Evolutionary conservation across 2,888 invertebrate species (phyloP), one percentile per base, ranked within the genome.

Genomic region (Hemithea aestivaria): DNA sequence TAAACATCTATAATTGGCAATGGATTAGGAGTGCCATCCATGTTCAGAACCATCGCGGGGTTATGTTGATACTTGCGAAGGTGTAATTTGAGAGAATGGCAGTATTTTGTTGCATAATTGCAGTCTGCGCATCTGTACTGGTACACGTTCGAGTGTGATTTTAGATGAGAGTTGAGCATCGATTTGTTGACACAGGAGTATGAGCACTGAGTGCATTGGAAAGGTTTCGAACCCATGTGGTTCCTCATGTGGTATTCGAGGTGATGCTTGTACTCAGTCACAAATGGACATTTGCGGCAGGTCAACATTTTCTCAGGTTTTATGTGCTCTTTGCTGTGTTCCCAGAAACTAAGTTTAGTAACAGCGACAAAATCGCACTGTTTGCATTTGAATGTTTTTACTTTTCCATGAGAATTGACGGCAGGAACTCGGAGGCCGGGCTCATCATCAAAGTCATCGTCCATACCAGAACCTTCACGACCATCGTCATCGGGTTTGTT

Each of bases 221-320:
- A 98, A 1, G 99, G 99, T 70, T 99, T 99, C 0, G 94, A 93
- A 23, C 97, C 97, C 59, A 93, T 90, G 77, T 99, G 99, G 72
- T 98, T 98, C 26, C 96, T 90, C 71, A 98, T 90, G 73, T 98
- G 99, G 65, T 99, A 99, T 71, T 99, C 98, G 42, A 99, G 83
- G 59, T 99, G 99, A 71, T 99, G 99, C 66, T 99, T 99, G 87
- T 97, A 96, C 72, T 99, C 98, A 0, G 99, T 99, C 2, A 98
- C 97, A 66, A 99, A 99, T 0, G 96, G 95, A 67, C 99, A 99
- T 62, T 94, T 92, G 2, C 94, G 93, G 65, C 99, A 99, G 44
- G 92, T 92, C 16, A 99, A 87, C 56, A 96, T 90, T 69, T 98
- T 98, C 57, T 99, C 98, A 0, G 92, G 91, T 61, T 96, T 96